A percentile compares a stretch with the other conserved stretches of the same genome.
Conservation (phyloP, 2,888 invertebrate species). For the Junonia oenone region DNA sequence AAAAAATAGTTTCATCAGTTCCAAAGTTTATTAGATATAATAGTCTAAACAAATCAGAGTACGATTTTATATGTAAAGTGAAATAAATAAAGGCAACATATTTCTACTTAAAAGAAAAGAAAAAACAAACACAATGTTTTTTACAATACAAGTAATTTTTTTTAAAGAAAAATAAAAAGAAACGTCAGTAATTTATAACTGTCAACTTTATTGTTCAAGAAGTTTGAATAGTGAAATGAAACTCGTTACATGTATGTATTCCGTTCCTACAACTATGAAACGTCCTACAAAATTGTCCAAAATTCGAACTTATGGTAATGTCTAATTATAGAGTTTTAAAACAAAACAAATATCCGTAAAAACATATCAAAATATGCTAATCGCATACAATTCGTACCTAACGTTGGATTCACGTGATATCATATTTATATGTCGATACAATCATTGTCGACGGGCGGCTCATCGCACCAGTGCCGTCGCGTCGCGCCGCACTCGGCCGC, state of each 20-base stretch:
- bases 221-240: slow-evolving; percentile 26
- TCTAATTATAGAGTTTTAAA: slow-evolving; percentile 26
- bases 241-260: slow-evolving; percentile 25
- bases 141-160: slow-evolving; percentile 21
- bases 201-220: slow-evolving; percentile 29
- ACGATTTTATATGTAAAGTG: slow-evolving; percentile 25
- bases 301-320: slow-evolving; percentile 28
- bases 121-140: slow-evolving; percentile 25
- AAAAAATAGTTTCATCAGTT: slow-evolving; percentile 26
- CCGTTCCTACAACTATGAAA: slow-evolving; percentile 32
- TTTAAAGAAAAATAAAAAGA: slow-evolving; percentile 13
- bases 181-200: slow-evolving; percentile 24
- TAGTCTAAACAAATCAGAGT: slow-evolving; percentile 29
- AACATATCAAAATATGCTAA: slow-evolving; percentile 32
- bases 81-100: slow-evolving; percentile 29
- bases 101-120: slow-evolving; percentile 25
- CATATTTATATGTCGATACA: slow-evolving; percentile 17
- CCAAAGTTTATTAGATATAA: slow-evolving; percentile 30
- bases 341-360: slow-evolving; percentile 29
- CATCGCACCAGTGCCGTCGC: neutral
- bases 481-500: neutral
- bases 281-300: slow-evolving; percentile 33
- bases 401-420: slow-evolving; percentile 24
- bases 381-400: slow-evolving; percentile 30
- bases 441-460: slow-evolving; percentile 8